phyloP scores from a whole-genome alignment of 2,113 vertebrate species.

The Amblyornis subalaris region DNA sequence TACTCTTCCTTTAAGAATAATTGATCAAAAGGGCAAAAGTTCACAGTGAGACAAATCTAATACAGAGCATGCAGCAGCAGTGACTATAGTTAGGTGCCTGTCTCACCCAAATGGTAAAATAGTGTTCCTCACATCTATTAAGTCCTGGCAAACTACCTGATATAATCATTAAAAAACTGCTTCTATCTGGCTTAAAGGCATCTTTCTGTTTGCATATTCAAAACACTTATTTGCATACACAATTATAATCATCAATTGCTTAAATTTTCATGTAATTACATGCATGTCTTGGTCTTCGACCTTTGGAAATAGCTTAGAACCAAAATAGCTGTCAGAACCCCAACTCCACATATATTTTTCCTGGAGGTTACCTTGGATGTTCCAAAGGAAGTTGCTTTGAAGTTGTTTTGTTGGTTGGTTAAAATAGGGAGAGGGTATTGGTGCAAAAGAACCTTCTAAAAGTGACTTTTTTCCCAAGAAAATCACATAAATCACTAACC shows the following conservation, averaged over 20 bases:
- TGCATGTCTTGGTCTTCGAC: neutral
- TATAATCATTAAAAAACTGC: neutral
- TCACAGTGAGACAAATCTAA: neutral
- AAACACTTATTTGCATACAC: neutral
- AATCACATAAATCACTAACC: neutral
- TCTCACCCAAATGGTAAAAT: neutral
- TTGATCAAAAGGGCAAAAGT: neutral
- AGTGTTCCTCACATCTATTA: neutral
- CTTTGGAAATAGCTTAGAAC: neutral
- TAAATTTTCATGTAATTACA: neutral
- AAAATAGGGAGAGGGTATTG: accelerated
- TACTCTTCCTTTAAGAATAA: neutral
- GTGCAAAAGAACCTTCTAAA: neutral
- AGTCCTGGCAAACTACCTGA: neutral
- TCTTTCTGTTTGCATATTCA: neutral
- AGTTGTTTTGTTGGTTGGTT: neutral
- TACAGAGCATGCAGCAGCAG: neutral
- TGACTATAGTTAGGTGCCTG: neutral
- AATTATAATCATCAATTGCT: neutral
- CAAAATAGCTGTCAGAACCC: neutral
- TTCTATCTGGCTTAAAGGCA: neutral
- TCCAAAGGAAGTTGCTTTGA: neutral
- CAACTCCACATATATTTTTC: neutral
- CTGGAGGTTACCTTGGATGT: neutral
- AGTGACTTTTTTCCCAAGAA: neutral